Evolutionary conservation across 2,113 vertebrate species (phyloP).

Genomic region (Microcebus lehilahytsara): DNA sequence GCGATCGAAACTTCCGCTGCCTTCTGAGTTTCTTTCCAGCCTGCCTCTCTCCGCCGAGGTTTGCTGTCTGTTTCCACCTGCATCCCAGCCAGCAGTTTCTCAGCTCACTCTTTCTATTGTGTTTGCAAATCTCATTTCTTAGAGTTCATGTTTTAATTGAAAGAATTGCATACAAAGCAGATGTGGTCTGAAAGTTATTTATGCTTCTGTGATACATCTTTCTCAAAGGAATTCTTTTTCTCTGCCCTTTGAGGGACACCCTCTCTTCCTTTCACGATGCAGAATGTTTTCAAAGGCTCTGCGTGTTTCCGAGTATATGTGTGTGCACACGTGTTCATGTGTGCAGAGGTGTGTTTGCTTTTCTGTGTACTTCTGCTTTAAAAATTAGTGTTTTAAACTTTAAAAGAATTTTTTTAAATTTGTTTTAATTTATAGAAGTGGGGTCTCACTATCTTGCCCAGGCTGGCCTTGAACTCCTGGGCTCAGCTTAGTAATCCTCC

Average conservation of each 20-base stretch:
- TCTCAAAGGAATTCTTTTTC: neutral
- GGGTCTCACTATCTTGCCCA: neutral
- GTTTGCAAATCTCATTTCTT: neutral
- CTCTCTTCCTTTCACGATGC: neutral
- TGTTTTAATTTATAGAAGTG: neutral
- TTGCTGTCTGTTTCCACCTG: neutral
- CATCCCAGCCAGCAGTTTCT: neutral
- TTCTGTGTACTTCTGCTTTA: neutral
- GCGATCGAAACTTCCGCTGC: neutral
- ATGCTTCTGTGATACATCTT: neutral
- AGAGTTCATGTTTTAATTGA: neutral
- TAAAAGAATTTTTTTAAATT: neutral
- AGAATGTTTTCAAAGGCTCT: constrained; percentile 2
- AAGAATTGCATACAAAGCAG: neutral
- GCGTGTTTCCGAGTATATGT: neutral
- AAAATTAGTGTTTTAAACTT: neutral
- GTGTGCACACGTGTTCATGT: neutral
- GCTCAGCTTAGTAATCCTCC: neutral
- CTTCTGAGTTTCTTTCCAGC: neutral
- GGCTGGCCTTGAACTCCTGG: neutral
- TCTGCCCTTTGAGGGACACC: neutral
- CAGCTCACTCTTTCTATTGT: neutral
- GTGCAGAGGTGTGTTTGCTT: neutral
- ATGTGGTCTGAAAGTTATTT: constrained; percentile 4
- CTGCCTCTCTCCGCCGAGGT: neutral